These are phyloP conservation scores for Ammodytes marinus DNA, from an alignment of 2,113 vertebrate genomes.

Conservation along the genomic window DNA sequence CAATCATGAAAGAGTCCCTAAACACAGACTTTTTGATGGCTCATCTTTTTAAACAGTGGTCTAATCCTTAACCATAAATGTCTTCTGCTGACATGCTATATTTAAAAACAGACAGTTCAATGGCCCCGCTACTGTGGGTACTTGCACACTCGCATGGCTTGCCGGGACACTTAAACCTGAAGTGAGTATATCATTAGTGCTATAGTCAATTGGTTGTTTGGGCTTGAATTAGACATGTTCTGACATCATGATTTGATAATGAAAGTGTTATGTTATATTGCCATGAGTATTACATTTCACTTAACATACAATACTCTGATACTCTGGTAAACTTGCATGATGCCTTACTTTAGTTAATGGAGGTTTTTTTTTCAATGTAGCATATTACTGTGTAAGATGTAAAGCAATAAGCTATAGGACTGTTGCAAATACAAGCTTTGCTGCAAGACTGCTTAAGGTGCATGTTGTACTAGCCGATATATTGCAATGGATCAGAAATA, in stretches of 20 bases:
- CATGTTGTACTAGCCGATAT: background rate
- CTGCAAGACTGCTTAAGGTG: background rate
- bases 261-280: background rate
- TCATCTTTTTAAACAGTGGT: slow-evolving; percentile 8
- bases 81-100: background rate
- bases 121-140: background rate
- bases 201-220: background rate
- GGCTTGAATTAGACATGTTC: no score
- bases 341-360: no score
- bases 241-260: background rate
- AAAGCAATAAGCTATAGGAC: background rate
- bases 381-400: no score
- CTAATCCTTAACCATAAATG: background rate
- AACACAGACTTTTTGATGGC: background rate
- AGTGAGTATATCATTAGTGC: background rate
- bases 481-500: background rate
- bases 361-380: no score
- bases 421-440: background rate
- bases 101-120: background rate
- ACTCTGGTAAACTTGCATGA: no score
- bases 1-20: background rate
- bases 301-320: background rate
- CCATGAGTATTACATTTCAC: background rate
- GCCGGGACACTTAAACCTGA: background rate
- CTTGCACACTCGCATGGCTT: background rate